Conservation (phyloP, 2,888 invertebrate species). For the Meghimatium bilineatum region DNA sequence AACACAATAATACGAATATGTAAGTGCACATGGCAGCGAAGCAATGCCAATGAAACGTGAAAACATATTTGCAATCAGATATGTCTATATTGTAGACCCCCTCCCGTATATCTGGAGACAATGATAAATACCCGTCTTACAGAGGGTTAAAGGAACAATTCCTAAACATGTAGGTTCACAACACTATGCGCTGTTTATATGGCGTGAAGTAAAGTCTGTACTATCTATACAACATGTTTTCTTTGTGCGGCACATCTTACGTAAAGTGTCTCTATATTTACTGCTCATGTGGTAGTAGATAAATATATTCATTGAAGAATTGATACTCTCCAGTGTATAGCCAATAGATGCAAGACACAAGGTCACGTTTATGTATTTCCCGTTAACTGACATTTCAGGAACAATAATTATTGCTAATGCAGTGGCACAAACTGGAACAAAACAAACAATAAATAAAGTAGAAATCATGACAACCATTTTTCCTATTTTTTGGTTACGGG, state of each 20-base stretch:
- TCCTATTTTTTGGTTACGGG: neutral
- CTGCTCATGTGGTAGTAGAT: conserved; percentile 4
- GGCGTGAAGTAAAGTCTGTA: too few relatives aligned
- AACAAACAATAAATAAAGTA: neutral
- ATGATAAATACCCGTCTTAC: too few relatives aligned
- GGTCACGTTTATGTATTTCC: neutral
- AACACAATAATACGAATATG: too few relatives aligned
- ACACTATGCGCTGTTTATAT: too few relatives aligned
- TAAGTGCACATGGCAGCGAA: too few relatives aligned
- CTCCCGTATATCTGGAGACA: too few relatives aligned
- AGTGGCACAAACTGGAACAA: neutral
- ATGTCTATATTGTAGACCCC: too few relatives aligned
- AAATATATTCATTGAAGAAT: neutral
- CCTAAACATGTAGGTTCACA: too few relatives aligned
- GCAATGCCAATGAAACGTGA: too few relatives aligned
- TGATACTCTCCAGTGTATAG: neutral
- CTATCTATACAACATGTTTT: too few relatives aligned
- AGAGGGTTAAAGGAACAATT: too few relatives aligned
- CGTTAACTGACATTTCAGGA: neutral
- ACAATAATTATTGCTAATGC: neutral
- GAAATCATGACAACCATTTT: conserved; percentile 18
- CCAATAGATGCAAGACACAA: neutral
- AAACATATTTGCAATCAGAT: too few relatives aligned
- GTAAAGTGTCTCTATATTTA: neutral
- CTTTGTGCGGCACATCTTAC: neutral